Conservation (phyloP, 1,140 invertebrate genomes). For the Platorchestia sp. region DNA sequence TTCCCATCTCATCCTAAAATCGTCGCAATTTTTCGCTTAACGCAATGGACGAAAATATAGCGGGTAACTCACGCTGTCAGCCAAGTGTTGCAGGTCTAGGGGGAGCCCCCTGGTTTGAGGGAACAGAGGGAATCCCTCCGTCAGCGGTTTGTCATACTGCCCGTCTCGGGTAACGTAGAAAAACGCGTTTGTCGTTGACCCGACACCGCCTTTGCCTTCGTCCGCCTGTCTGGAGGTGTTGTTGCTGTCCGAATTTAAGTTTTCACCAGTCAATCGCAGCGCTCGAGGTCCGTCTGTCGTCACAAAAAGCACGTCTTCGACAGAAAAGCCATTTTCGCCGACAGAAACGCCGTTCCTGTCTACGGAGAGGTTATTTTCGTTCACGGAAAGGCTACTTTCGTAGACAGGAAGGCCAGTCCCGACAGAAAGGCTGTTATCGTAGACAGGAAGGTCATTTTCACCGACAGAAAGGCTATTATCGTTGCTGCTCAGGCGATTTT, state of each 20-base stretch:
- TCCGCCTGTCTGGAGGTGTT: background rate
- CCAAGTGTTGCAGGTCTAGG: background rate
- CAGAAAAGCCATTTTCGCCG: background rate
- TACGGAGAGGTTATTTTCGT: background rate
- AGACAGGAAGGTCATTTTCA: background rate
- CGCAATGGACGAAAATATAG: no score
- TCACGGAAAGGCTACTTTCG: background rate
- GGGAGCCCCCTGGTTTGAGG: background rate
- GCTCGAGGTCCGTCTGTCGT: background rate
- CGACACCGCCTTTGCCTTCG: background rate
- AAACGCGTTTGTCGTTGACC: background rate
- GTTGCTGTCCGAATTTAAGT: background rate
- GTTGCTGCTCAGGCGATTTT: background rate
- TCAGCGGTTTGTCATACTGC: background rate
- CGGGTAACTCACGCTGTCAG: background rate
- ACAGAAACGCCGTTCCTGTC: background rate
- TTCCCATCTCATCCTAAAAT: no score
- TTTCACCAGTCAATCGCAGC: background rate
- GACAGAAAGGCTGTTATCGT: background rate
- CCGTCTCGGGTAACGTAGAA: background rate
- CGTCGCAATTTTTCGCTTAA: no score
- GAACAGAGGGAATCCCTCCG: background rate
- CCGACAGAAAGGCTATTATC: background rate
- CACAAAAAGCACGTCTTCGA: background rate
- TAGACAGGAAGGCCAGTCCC: background rate